A percentile compares a stretch with the other conserved stretches of the same genome.
These are phyloP conservation scores for Chorisops tibialis DNA, from an alignment of 2,888 invertebrate genomes.

Conservation along the genomic window DNA sequence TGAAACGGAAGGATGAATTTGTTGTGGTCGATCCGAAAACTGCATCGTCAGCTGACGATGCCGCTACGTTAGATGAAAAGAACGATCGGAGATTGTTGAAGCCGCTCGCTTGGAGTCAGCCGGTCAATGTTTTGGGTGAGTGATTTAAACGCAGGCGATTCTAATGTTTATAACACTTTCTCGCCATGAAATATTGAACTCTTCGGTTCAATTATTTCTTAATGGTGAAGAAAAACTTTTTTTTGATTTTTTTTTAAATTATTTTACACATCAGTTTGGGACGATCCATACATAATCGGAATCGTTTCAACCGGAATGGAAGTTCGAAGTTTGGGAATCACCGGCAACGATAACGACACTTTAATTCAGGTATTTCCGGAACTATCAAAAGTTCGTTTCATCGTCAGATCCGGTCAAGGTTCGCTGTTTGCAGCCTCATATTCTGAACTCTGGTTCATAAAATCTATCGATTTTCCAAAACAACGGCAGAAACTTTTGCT, in stretches of 20 bases:
- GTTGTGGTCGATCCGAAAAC: conserved; percentile 5
- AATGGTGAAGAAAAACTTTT: background rate
- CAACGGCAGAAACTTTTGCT: conserved; percentile 82
- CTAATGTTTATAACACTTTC: too few relatives aligned
- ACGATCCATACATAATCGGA: conserved; percentile 88
- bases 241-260: too few relatives aligned
- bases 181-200: too few relatives aligned
- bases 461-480: conserved; percentile 72
- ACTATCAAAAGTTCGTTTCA: conserved; percentile 68
- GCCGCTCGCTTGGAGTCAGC: conserved; percentile 44
- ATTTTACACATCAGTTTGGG: conserved; percentile 71
- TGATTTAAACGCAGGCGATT: background rate
- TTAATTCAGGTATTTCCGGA: conserved; percentile 76
- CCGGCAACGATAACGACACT: conserved; percentile 56
- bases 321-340: conserved; percentile 80
- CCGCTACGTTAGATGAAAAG: conserved; percentile 1
- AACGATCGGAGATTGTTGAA: conserved; percentile 29
- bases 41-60: background rate
- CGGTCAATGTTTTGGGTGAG: conserved; percentile 44
- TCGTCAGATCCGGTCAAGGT: conserved; percentile 72
- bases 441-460: conserved; percentile 86
- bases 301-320: conserved; percentile 79
- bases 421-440: conserved; percentile 82
- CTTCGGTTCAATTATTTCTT: background rate
- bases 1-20: background rate